Evolutionary conservation across 1,140 invertebrate species (phyloP), one percentile per base, ranked within the genome.

Genomic region (Augochlora pura): DNA sequence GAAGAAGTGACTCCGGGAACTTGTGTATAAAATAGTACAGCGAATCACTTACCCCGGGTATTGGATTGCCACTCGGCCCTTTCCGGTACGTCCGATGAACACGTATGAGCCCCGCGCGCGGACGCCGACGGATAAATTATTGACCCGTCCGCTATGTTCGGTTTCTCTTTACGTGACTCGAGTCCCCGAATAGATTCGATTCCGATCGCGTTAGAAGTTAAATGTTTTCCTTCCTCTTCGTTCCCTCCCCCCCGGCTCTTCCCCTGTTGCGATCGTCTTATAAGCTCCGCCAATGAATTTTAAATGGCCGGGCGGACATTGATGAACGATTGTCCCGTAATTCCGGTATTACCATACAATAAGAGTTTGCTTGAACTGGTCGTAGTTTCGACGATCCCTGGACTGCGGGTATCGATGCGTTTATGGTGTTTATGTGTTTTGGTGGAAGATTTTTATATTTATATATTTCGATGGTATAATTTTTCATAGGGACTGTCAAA

Each of bases 41-140:
- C 70, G 71, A 76, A 57, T 84, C 82, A 83, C 82, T 83, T 79
- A 69, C 39, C 46, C 54, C n/a, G n/a, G n/a, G 68, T 85, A 85
- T 85, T 85, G 78, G 60, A 84, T 84, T 65, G 69, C 64, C 39
- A 57, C 49, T 52, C 49, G 49, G 18, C 18, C 49, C 25, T 49
- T 72, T 57, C 60, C 23, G 49, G 68, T 64, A n/a, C 76, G 42
- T 65, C 46, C 69, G 8, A 52, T 52, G 38, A 25, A 66, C 39
- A 66, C 39, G 64, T 46, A 66, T 39, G 39, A 42, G 8, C 59
- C 10, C 18, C n/a, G 64, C 68, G 38, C 46, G n/a, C n/a, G n/a
- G 23, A n/a, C 64, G 16, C 23, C n/a, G 25, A 59, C 27, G 32
- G 69, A 38, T 72, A 65, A 78, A 78, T 78, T 78, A 72, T 78